Evolutionary conservation across 2,888 invertebrate genomes (phyloP), one percentile per base, ranked within the genome.

Genomic region (Hermodice carunculata): DNA sequence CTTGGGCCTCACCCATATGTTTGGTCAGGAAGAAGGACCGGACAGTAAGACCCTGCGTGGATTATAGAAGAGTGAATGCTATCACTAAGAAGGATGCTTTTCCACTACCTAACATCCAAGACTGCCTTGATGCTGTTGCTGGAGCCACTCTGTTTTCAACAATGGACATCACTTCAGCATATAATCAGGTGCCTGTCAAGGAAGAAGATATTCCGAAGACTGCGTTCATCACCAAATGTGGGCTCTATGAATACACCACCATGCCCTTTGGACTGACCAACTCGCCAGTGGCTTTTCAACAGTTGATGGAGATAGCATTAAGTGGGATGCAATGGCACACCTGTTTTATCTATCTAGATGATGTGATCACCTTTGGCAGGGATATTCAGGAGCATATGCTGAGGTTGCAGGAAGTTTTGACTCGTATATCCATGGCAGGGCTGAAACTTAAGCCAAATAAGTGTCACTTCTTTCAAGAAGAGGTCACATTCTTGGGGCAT

Each of bases 11-110:
- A 17, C 53, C 53, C 3, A n/a, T 52, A 28, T 31, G 29, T 24
- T 4, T 52, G 17, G 32, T 52, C 3, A 29, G 34, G 26, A 29
- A 32, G 8, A 52, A 52, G 19, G 29, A 70, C 22, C 67, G 73
- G 8, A 60, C 44, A 19, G 40, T 43, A 28, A 34, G 73, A 28
- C 34, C 71, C 8, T 73, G 73, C 51, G 52, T 67, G 0, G 72
- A 75, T 51, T 76, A 56, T 32, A 22, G 69, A 2, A 28, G 44
- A 24, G 46, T 76, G 17, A 76, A 75, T 42, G 6, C 0, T 22
- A 37, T 63, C n/a, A 53, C 64, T 0, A 49, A 54, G 29, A 26
- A 24, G 64, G 67, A 68, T 8, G 37, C 42, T 0, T 63, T 61
- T 17, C 73, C 70, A 5, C 26, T 73, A 8, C 70, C 72, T 19